Evolutionary conservation across 2,113 vertebrate genomes (phyloP).

Genomic region (Corythornis madagascariensis): DNA sequence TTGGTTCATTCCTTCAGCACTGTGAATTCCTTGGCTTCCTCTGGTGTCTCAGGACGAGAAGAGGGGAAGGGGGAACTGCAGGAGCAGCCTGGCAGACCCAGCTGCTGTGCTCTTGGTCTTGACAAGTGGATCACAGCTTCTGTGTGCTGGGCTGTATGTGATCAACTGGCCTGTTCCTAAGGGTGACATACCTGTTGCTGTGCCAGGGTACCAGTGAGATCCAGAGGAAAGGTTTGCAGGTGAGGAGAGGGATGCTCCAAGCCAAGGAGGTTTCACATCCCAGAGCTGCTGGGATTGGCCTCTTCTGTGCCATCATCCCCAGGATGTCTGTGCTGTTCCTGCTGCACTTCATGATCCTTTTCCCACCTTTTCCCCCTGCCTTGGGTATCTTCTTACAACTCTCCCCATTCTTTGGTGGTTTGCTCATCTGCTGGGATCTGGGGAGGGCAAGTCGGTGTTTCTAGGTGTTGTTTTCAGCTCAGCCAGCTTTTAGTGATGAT

Average conservation of each 20-base stretch:
- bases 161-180: rapidly evolving
- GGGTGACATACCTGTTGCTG: neutral
- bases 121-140: neutral
- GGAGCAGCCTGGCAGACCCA: neutral
- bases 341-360: neutral
- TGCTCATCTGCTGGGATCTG: neutral
- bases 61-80: neutral
- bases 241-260: neutral
- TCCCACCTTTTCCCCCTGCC: neutral
- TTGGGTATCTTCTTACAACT: neutral
- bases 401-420: neutral
- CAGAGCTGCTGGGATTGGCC: neutral
- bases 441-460: neutral
- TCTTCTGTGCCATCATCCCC: neutral
- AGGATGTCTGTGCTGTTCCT: neutral
- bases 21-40: rapidly evolving
- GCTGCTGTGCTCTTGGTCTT: neutral
- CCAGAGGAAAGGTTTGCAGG: neutral
- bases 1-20: neutral
- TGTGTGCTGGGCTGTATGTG: neutral
- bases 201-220: neutral
- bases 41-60: neutral
- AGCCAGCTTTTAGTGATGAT: neutral
- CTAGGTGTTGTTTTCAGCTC: neutral
- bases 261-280: neutral